Evolutionary conservation across 2,888 invertebrate genomes (phyloP).

Genomic region (Carcina quercana): DNA sequence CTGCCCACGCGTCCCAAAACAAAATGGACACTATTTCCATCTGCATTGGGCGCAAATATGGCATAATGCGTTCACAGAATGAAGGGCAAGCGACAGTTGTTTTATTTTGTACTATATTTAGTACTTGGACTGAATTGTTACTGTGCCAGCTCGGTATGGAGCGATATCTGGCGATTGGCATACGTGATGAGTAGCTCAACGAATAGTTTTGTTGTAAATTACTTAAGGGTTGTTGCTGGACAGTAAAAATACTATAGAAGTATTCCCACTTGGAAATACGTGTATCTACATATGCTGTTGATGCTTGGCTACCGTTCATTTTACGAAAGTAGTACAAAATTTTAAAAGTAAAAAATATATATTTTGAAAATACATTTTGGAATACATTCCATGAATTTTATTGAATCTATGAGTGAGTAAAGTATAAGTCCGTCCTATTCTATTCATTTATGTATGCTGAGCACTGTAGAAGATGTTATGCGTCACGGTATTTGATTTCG

Average conservation of each 20-base stretch:
- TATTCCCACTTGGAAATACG: too few relatives aligned
- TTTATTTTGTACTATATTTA: constrained; percentile 74
- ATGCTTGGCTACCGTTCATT: too few relatives aligned
- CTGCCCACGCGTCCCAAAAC: constrained; percentile 33
- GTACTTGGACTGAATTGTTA: constrained; percentile 67
- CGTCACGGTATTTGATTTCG: constrained; percentile 14
- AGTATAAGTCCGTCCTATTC: too few relatives aligned
- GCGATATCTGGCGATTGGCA: constrained; percentile 51
- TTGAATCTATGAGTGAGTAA: too few relatives aligned
- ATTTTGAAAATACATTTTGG: too few relatives aligned
- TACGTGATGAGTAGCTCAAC: constrained; percentile 34
- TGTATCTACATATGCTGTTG: too few relatives aligned
- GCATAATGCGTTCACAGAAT: constrained; percentile 42
- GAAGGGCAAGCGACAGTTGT: constrained; percentile 72
- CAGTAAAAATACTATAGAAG: too few relatives aligned
- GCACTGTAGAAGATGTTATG: constrained; percentile 27
- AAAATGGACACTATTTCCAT: constrained; percentile 46
- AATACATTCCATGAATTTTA: too few relatives aligned
- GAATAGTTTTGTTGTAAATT: constrained; percentile 17
- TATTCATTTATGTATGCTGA: constrained; percentile 18
- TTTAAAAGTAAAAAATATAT: too few relatives aligned
- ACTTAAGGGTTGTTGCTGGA: too few relatives aligned
- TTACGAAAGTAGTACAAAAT: too few relatives aligned
- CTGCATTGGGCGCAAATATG: constrained; percentile 39
- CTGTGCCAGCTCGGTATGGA: constrained; percentile 59